Base-by-base conservation (phyloP, 2,888 invertebrate genomes). In the Buathra laborator region DNA sequence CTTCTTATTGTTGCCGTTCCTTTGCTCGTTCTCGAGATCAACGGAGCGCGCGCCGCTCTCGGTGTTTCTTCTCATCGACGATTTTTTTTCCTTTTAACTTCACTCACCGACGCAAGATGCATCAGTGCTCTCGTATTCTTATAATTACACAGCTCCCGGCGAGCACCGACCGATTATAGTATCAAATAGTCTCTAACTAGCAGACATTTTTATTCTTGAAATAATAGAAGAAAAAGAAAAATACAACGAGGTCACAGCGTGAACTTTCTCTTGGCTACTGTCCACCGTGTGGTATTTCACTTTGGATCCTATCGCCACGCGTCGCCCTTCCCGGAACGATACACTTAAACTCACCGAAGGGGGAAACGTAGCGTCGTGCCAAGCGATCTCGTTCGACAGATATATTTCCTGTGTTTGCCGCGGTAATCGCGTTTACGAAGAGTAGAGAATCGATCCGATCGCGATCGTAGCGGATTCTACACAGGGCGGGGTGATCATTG, bases 191-290 rank as follows among this genome's bases (percentile, higher is more conserved):
- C 44, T 32, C 80, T 67, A 37, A 53, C 59, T 19, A n/a, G 29
- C 56, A 44, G 56, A 70, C 29, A 51, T 76, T 70, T 74, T 75
- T 59, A 71, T 77, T 74, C 56, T 46, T 76, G 16, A 19, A 76
- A 68, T 80, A 53, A 75, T 70, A 70, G 44, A 64, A 67, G 37
- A 37, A 37, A 37, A 37, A 37, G 37, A 37, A 43, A 32, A 66
- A 32, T 71, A 59, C 66, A 81, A 81, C 71, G 74, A 51, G 51
- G 76, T 19, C 76, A 19, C 46, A 32, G 59, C 71, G 46, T 43
- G 19, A 53, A 77, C 84, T 86, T 84, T 85, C 86, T 83, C 80
- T 86, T 86, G 86, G 85, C 86, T 66, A 77, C 74, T 78, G 85
- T 85, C 85, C 86, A 85, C 85, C 19, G 59, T 37, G 62, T 76